A percentile compares a stretch with the other conserved stretches of the same genome.
These are phyloP conservation scores for Sitobion miscanthi DNA, from an alignment of 1,140 invertebrate genomes.

Conservation along the genomic window DNA sequence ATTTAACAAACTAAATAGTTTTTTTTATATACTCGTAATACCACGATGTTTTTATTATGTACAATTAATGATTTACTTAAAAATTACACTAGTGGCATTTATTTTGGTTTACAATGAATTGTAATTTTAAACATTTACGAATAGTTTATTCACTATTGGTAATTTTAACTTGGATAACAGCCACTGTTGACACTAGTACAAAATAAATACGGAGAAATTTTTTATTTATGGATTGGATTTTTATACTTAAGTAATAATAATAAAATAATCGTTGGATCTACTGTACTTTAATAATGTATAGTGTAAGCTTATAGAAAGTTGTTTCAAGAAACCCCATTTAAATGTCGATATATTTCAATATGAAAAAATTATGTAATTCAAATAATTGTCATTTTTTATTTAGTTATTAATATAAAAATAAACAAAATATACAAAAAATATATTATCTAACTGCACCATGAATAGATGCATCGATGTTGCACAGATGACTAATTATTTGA, in stretches of 20 bases:
- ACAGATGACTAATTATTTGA: neutral
- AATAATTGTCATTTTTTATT: neutral
- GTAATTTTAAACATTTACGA: no score
- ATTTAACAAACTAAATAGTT: no score
- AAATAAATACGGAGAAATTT: neutral
- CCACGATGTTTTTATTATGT: no score
- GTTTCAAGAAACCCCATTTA: neutral
- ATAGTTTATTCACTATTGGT: no score
- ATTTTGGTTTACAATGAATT: no score
- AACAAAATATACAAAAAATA: no score
- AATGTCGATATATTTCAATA: neutral
- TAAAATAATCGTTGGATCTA: neutral
- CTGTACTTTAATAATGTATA: neutral
- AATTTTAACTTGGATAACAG: neutral
- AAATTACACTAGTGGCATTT: no score
- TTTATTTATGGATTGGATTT: neutral
- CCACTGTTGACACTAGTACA: neutral
- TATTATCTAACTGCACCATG: neutral
- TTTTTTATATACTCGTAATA: no score
- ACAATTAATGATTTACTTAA: no score
- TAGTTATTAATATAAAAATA: neutral
- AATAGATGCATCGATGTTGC: neutral
- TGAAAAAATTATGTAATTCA: neutral
- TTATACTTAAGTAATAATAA: neutral
- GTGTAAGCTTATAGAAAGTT: neutral